Conservation (phyloP, 2,888 invertebrate genomes). For the Euphydryas editha region DNA sequence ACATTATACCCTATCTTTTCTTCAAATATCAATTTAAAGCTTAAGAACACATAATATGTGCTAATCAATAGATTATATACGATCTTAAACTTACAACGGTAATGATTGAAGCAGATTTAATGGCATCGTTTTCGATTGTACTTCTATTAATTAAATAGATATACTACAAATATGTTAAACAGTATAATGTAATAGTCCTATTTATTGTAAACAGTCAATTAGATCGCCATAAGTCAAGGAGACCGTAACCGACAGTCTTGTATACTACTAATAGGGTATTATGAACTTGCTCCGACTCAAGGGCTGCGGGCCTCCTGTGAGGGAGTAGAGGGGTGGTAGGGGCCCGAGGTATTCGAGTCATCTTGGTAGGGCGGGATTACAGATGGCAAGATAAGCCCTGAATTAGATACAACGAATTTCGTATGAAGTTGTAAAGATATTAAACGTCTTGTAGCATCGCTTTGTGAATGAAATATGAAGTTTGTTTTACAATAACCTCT, state of each 20-base stretch:
- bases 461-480: slow-evolving; percentile 78
- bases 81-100: neutral
- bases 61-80: no score
- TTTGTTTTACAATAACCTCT: slow-evolving; percentile 64
- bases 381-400: slow-evolving; percentile 81
- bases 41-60: no score
- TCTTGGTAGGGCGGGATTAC: slow-evolving; percentile 72
- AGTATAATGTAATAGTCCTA: slow-evolving; percentile 14
- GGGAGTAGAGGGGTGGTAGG: slow-evolving; percentile 42
- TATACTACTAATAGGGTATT: slow-evolving; percentile 79
- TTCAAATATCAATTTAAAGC: no score
- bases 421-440: slow-evolving; percentile 79
- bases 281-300: slow-evolving; percentile 75
- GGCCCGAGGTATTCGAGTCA: slow-evolving; percentile 67
- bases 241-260: slow-evolving; percentile 62
- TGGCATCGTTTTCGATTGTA: neutral
- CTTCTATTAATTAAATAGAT: neutral
- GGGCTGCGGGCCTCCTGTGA: slow-evolving; percentile 59
- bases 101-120: neutral
- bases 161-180: neutral
- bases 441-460: slow-evolving; percentile 66
- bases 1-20: no score
- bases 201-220: slow-evolving; percentile 36
- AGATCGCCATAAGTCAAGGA: slow-evolving; percentile 46
- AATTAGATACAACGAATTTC: slow-evolving; percentile 82